A percentile compares a stretch with the other conserved stretches of the same genome.
Evolutionary conservation across 1,140 invertebrate species (phyloP).

Genomic region (Lordiphosa stackelbergi): DNA sequence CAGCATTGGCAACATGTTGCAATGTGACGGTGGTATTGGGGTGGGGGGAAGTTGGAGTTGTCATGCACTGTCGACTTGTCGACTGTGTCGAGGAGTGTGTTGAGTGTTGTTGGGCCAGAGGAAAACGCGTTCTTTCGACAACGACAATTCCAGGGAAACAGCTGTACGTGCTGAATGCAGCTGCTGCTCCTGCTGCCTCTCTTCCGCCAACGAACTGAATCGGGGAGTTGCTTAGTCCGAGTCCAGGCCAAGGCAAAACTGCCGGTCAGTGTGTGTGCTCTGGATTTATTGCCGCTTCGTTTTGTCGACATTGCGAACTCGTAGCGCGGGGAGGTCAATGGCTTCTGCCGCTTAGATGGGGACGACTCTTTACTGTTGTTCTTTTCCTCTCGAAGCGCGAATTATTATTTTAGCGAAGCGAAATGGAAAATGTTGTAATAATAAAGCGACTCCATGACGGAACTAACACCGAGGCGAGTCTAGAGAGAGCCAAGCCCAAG

Average conservation of each 20-base stretch:
- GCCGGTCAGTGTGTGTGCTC: constrained; percentile 57
- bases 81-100: constrained; percentile 3
- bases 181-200: constrained; percentile 53
- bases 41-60: constrained; percentile 22
- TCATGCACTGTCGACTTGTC: constrained; percentile 28
- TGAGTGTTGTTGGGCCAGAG: constrained; percentile 20
- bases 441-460: constrained; percentile 60
- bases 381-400: constrained; percentile 48
- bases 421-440: constrained; percentile 72
- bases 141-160: constrained; percentile 61
- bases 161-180: constrained; percentile 57
- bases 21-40: constrained; percentile 26
- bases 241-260: constrained; percentile 66
- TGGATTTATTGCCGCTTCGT: constrained; percentile 59
- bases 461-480: constrained; percentile 15
- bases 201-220: constrained; percentile 1
- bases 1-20: constrained; percentile 49
- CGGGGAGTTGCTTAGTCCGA: constrained; percentile 7
- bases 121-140: constrained; percentile 39
- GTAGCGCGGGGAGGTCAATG: constrained; percentile 34
- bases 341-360: constrained; percentile 23
- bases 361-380: constrained; percentile 21
- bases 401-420: constrained; percentile 71
- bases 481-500: constrained; percentile 9
- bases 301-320: constrained; percentile 15